Conservation (phyloP, 1,140 invertebrate genomes). For the Leptinotarsa texana region DNA sequence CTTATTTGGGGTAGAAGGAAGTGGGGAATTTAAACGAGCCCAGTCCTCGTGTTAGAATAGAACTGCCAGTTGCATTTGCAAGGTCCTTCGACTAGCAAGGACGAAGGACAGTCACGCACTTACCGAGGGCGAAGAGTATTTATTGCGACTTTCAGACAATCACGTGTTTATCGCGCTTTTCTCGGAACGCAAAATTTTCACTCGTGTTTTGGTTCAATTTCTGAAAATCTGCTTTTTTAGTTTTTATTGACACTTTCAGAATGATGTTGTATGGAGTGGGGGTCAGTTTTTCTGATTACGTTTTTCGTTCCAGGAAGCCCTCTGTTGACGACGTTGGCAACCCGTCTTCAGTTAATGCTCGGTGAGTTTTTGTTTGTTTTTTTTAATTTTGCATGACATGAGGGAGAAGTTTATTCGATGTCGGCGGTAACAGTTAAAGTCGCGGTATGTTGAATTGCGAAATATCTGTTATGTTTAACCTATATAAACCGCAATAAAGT, state of each 20-base stretch:
- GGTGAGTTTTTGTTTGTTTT: conserved; percentile 61
- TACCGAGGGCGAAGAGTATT: background rate
- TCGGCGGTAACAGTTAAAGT: background rate
- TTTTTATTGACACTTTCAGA: background rate
- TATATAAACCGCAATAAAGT: no score
- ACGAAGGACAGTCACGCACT: background rate
- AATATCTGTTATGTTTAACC: no score
- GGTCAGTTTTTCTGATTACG: conserved; percentile 56
- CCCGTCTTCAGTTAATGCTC: conserved; percentile 70
- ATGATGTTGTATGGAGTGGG: conserved; percentile 48
- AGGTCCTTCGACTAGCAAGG: conserved; percentile 20
- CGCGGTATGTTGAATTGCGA: no score
- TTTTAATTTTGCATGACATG: background rate
- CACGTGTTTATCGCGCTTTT: conserved; percentile 24
- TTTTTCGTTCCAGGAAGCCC: conserved; percentile 72
- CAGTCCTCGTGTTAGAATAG: conserved; percentile 34
- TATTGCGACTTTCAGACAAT: conserved; percentile 8
- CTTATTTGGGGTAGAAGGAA: conserved; percentile 48
- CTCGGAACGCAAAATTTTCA: conserved; percentile 4
- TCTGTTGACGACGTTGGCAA: conserved; percentile 72
- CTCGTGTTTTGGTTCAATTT: background rate
- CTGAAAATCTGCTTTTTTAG: background rate
- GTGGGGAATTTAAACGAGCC: conserved; percentile 33
- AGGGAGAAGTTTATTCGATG: background rate
- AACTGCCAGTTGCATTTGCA: conserved; percentile 39